Conservation (phyloP, 2,888 invertebrate genomes). For the Scaptomyza cyrtandrae region DNA sequence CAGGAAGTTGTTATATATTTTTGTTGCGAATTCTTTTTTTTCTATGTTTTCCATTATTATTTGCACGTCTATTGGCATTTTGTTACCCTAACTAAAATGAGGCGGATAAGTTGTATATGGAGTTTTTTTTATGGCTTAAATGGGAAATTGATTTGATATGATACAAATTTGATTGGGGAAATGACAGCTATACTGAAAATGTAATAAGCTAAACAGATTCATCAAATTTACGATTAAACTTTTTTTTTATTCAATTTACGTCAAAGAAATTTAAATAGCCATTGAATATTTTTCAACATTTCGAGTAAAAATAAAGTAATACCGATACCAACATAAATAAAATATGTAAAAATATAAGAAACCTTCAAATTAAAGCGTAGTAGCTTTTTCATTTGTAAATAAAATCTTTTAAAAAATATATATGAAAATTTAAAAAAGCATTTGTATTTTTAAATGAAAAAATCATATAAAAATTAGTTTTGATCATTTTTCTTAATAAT, state of each 20-base stretch:
- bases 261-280: background rate
- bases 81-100: constrained; percentile 9
- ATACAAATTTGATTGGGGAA: background rate
- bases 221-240: background rate
- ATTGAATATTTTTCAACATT: background rate
- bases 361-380: no score
- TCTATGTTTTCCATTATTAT: constrained; percentile 15
- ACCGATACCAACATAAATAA: no score
- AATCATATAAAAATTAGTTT: background rate
- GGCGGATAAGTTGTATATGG: constrained; percentile 3
- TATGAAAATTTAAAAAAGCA: no score
- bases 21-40: constrained; percentile 29
- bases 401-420: no score
- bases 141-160: background rate
- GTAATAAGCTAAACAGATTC: background rate
- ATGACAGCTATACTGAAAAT: background rate
- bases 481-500: background rate
- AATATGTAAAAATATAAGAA: no score
- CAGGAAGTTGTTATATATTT: constrained; percentile 65
- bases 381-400: no score
- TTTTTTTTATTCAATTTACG: background rate
- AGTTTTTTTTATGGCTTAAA: background rate
- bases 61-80: constrained; percentile 53
- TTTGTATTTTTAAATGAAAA: no score
- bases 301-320: no score